phyloP scores from a whole-genome alignment of 2,888 invertebrate genomes.

The Petrolisthes cinctipes region DNA sequence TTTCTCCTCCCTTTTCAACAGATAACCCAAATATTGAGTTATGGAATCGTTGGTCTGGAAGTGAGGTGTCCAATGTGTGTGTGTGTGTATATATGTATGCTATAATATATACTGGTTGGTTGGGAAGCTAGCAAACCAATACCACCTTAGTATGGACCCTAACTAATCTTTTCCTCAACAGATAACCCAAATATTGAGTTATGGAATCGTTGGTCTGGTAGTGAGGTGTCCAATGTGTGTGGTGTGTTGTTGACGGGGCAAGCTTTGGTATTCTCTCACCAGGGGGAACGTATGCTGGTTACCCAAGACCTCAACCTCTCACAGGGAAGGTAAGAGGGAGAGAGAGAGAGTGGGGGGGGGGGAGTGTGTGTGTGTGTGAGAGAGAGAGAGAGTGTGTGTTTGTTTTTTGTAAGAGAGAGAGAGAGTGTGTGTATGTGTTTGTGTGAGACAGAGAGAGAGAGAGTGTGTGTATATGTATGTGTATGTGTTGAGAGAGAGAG shows the following conservation, averaged over 20 bases:
- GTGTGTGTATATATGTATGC: too few relatives aligned
- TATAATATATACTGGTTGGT: too few relatives aligned
- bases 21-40: too few relatives aligned
- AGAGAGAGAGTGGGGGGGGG: not conserved
- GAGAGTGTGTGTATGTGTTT: not conserved
- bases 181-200: too few relatives aligned
- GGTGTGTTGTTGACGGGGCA: slow-evolving; percentile 68
- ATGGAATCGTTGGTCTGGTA: slow-evolving; percentile 63
- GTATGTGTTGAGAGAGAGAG: not conserved
- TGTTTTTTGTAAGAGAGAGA: not conserved
- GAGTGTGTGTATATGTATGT: not conserved
- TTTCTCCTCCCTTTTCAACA: too few relatives aligned
- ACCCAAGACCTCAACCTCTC: slow-evolving; percentile 69
- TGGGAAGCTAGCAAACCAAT: too few relatives aligned
- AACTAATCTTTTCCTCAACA: too few relatives aligned
- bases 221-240: slow-evolving; percentile 67
- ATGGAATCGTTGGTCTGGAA: too few relatives aligned
- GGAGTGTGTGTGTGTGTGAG: not conserved
- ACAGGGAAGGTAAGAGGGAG: slow-evolving; percentile 22
- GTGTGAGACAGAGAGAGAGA: not conserved
- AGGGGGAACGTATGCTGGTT: slow-evolving; percentile 69
- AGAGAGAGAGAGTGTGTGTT: not conserved
- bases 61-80: too few relatives aligned
- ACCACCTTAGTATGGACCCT: too few relatives aligned
- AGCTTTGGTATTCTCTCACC: slow-evolving; percentile 68